Base-by-base conservation (phyloP, 2,888 invertebrate genomes). In the Euzetes globulus region DNA sequence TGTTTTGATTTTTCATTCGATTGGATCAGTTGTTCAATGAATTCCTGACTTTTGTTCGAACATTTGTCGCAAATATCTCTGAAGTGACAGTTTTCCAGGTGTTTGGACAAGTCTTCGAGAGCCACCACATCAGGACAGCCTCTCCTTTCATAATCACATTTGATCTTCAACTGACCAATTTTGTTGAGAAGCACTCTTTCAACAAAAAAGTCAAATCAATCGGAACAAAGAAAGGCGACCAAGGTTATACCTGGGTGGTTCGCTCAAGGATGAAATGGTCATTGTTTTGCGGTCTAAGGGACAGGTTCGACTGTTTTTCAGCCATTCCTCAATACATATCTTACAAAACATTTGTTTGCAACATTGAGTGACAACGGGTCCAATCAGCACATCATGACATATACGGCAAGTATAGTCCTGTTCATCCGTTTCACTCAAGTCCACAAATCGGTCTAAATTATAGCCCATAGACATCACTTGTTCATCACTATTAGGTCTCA, bases 351-450 rank as follows among this genome's bases (percentile, higher is more conserved):
- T 47, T 37, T 68, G 74, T 11, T 47, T 15, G 70, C 74, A 74
- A 25, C 55, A 55, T 6, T 25, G 65, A 19, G 70, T 74, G 6
- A 37, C 50, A 7, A 70, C 52, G 1, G 74, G 74, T 22, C 60
- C 68, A 15, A 13, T 17, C 29, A 72, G 63, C 15, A 74, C 41
- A 22, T n/a, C 45, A n/a, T 41, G 41, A 55, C 75, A 72, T 45
- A 75, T 72, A 50, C 72, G 25, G 27, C 75, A 72, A 5, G 29
- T 75, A 9, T 72, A 19, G 27, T 75, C 71, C 33, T 33, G 33
- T 33, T 33, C 33, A 33, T 33, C 33, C 4, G 17, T 72, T 37
- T 33, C 33, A 19, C 19, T 50, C 33, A 65, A 45, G 15, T 50
- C 50, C 6, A n/a, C 50, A 33, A 33, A 33, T 33, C 33, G 4